phyloP scores from a whole-genome alignment of 92 coral and sea anemone genomes.

The Epizoanthus stellaris region DNA sequence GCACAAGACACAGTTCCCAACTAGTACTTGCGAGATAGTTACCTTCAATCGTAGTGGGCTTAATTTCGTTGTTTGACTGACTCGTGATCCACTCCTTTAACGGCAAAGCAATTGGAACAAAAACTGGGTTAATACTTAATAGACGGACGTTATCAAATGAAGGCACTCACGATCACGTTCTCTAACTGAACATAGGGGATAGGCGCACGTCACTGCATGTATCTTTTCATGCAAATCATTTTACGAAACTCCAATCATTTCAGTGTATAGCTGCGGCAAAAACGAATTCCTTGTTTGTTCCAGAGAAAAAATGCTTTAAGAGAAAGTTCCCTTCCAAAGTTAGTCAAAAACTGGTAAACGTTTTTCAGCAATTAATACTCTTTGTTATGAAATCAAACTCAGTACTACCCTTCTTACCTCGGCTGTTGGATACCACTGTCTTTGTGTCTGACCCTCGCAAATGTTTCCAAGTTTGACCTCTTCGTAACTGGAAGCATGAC shows the following conservation, averaged over 20 bases:
- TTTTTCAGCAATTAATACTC: no score
- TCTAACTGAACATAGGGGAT: no score
- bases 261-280: no score
- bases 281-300: no score
- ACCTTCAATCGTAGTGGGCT: neutral
- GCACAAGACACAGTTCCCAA: neutral
- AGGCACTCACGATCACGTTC: neutral
- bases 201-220: no score
- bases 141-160: neutral
- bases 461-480: neutral
- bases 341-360: no score
- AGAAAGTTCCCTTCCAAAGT: no score
- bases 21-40: neutral
- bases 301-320: no score
- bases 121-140: neutral
- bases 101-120: neutral
- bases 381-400: neutral
- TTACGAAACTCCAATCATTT: no score
- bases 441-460: neutral
- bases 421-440: neutral
- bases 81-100: constrained; percentile 5
- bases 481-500: neutral
- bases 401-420: neutral
- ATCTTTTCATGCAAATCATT: no score
- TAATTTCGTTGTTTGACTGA: neutral